phyloP scores from a whole-genome alignment of 2,113 vertebrate genomes.

The Alethe castanea region DNA sequence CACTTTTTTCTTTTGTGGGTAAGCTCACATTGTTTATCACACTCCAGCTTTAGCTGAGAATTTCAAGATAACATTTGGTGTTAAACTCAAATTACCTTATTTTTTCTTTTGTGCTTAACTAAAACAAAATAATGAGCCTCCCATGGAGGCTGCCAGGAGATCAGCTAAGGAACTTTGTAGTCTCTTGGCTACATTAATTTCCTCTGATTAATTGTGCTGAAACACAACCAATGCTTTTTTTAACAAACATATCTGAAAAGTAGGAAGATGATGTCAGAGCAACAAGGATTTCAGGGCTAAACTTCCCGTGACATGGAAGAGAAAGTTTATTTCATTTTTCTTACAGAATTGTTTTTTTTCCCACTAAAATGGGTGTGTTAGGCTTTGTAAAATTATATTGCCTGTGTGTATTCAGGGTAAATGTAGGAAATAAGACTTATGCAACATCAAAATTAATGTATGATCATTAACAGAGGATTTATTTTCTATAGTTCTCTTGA shows the following conservation, averaged over 20 bases:
- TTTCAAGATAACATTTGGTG: conserved; percentile 20
- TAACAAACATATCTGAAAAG: not conserved
- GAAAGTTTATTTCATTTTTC: not conserved
- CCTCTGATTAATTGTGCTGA: not conserved
- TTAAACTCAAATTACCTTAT: not conserved
- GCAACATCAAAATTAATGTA: not conserved
- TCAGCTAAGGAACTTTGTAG: not conserved
- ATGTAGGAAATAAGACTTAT: not conserved
- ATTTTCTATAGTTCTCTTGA: not conserved
- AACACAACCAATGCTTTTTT: not conserved
- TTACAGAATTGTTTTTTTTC: not conserved
- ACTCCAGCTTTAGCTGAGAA: not conserved
- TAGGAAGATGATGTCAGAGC: not conserved
- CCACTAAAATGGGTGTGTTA: not conserved
- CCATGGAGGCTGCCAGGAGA: not conserved
- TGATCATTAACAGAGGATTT: not conserved
- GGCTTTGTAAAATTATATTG: not conserved
- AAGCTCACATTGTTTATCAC: not conserved
- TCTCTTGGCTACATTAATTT: not conserved
- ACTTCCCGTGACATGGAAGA: not conserved
- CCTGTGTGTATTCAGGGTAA: not conserved
- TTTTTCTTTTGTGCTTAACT: not conserved
- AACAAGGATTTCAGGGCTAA: not conserved
- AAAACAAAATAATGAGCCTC: not conserved
- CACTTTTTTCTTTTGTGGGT: not conserved